Conservation (phyloP, 2,113 vertebrate genomes). For the Eleginops maclovinus region DNA sequence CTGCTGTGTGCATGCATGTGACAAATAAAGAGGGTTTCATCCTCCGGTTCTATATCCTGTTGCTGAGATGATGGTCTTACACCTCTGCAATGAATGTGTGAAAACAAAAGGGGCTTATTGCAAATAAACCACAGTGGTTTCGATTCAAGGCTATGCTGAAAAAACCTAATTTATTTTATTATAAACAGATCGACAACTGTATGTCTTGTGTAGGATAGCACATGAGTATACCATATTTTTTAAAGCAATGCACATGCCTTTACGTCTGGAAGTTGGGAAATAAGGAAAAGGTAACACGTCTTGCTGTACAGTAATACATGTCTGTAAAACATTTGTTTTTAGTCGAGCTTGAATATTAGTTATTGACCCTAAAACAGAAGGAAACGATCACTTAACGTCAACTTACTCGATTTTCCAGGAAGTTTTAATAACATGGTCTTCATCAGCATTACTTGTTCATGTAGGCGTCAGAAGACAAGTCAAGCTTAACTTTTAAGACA, state of each 20-base stretch:
- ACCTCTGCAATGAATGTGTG: neutral
- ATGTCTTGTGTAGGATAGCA: neutral
- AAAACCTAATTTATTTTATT: fast-evolving
- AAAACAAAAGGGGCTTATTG: neutral
- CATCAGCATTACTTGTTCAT: too few species aligned
- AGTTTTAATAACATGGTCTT: too few species aligned
- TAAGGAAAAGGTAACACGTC: neutral
- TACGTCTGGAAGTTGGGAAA: neutral
- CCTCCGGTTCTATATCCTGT: too few species aligned
- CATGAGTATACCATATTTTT: neutral
- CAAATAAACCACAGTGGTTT: neutral
- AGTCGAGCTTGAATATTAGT: too few species aligned
- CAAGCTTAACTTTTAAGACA: neutral
- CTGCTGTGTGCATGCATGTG: too few species aligned
- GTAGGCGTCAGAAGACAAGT: too few species aligned
- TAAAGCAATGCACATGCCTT: neutral
- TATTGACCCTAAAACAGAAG: too few species aligned
- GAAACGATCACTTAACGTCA: too few species aligned
- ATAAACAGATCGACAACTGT: neutral
- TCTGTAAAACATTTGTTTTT: too few species aligned
- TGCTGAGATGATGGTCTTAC: neutral
- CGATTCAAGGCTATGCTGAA: neutral
- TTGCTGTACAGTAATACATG: too few species aligned
- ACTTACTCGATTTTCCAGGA: too few species aligned
- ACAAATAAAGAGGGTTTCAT: too few species aligned